Conservation (phyloP, 2,113 vertebrate genomes). For the Sturnus vulgaris region DNA sequence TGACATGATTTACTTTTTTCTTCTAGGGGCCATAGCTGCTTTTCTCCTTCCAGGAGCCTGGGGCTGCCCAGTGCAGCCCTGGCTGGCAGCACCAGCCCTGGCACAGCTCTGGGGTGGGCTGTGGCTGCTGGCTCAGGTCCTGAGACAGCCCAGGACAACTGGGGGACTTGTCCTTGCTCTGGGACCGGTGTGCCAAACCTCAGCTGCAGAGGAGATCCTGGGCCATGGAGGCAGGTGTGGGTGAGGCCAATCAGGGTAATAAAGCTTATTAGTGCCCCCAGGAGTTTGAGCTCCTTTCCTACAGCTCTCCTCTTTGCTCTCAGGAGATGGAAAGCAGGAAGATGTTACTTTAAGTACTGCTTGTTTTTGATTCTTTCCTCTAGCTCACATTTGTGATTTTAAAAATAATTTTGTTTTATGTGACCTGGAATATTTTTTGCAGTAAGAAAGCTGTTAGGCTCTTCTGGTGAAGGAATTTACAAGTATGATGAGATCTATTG, state of each 20-base stretch:
- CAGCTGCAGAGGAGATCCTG: not conserved
- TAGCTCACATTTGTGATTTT: accelerated
- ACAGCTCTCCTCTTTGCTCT: not conserved
- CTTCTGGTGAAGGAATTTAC: not conserved
- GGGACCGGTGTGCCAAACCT: not conserved
- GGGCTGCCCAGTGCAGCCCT: not conserved
- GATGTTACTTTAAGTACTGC: too few relatives aligned
- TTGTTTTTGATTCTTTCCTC: not conserved
- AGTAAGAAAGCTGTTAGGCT: not conserved
- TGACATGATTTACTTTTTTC: not conserved
- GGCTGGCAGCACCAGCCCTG: not conserved
- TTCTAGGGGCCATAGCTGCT: not conserved
- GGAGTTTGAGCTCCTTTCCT: not conserved
- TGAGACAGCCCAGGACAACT: accelerated
- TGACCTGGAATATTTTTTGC: not conserved
- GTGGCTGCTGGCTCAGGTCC: not conserved
- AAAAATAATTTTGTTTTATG: not conserved
- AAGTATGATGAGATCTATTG: not conserved
- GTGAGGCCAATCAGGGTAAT: not conserved
- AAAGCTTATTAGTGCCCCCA: not conserved
- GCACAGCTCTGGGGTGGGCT: not conserved
- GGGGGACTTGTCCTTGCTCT: not conserved
- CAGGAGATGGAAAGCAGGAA: not conserved
- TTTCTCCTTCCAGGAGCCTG: not conserved
- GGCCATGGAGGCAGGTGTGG: not conserved